Evolutionary conservation across 2,113 vertebrate species (phyloP), one percentile per base, ranked within the genome.

Genomic region (Hemibagrus wyckioides): DNA sequence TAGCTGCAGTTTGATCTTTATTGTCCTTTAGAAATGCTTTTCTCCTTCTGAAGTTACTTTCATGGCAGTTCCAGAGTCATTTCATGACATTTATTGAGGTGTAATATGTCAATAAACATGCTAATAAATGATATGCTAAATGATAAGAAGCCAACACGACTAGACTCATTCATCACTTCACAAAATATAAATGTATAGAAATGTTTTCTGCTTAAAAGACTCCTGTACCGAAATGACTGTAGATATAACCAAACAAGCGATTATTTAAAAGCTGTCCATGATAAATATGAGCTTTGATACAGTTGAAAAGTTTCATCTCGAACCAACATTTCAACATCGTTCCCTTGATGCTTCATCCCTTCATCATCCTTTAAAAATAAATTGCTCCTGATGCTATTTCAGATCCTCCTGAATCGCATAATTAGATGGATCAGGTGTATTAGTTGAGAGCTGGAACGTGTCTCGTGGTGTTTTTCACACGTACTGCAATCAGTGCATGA

Each of bases 361-460:
- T 19, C 52, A 39, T 80, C 21, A 25, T 80, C 52, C 25, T 75
- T 75, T 41, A 57, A 75, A 75, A 73, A 57, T 30, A 75, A 57
- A 28, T 69, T 19, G 30, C 67, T 56, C 61, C 67, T n/a, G 50
- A 30, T 44, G 83, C 54, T 80, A 80, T 80, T 75, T 44, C 69
- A 65, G 41, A 65, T 39, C 41, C 11, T 39, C 0, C 23, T 39
- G 63, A 71, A 57, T 13, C 36, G 15, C 79, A 57, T 80, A 80
- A 80, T 86, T n/a, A 81, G 14, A 41, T n/a, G 41, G 48, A 61
- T 77, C 52, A 63, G 71, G 44, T 79, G 84, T 79, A 77, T 63
- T 61, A 77, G 73, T 19, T 33, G 25, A 61, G 71, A 63, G 73
- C 71, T 48, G n/a, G 41, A 83, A 69, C 79, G 79, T 81, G 48